A percentile compares a stretch with the other conserved stretches of the same genome.
These are phyloP conservation scores for Dipus sagitta DNA, from an alignment of 2,797 vertebrate genomes.

Conservation along the genomic window DNA sequence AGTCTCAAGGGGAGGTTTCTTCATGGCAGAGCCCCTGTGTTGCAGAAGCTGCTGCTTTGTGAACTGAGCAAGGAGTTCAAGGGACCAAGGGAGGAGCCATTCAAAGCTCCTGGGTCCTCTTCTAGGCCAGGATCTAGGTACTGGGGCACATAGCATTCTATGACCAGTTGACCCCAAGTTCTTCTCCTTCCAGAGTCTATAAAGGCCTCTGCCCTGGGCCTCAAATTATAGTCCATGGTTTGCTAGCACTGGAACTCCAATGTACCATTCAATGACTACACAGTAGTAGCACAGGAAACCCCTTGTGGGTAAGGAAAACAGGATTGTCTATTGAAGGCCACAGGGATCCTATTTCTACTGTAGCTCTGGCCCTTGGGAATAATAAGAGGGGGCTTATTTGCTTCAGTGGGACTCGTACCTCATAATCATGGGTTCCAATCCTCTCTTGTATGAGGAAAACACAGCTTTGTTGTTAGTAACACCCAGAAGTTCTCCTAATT, in stretches of 20 bases:
- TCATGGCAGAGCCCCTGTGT: no score
- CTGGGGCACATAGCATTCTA: not conserved
- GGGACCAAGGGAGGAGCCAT: not conserved
- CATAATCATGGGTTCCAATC: not conserved
- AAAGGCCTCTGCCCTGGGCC: no score
- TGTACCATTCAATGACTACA: not conserved
- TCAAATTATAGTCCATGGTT: not conserved
- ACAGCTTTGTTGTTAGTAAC: not conserved
- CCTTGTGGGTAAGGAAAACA: not conserved
- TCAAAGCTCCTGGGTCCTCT: not conserved
- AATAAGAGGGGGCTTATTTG: not conserved
- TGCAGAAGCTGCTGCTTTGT: not conserved
- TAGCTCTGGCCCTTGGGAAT: no score
- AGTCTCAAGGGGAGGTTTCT: no score
- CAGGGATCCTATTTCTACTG: not conserved
- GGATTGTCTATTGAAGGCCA: fast-evolving
- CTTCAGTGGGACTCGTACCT: not conserved
- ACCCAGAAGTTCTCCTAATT: not conserved
- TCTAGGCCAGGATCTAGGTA: not conserved
- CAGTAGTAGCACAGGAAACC: fast-evolving
- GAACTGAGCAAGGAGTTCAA: not conserved
- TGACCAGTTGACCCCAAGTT: not conserved
- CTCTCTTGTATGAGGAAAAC: not conserved
- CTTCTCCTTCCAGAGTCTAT: not conserved
- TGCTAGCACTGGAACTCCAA: not conserved